Evolutionary conservation across 2,797 vertebrate genomes (phyloP).

Genomic region (Poeciliopsis infans): DNA sequence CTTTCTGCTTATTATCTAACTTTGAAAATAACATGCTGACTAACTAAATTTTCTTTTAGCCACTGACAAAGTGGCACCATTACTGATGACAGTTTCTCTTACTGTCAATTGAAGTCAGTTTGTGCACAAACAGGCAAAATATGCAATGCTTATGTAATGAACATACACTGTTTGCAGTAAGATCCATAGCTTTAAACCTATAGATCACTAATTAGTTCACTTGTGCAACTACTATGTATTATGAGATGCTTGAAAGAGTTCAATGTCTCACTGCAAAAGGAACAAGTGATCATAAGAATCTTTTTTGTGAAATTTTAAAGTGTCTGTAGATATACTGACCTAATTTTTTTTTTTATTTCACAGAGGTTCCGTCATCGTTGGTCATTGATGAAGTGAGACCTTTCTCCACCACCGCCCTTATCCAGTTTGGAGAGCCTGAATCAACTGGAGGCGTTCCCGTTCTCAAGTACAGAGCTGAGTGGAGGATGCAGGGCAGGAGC

Average conservation of each 20-base stretch:
- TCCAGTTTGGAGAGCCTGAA: conserved; percentile 92
- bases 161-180: background rate
- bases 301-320: conserved; percentile 22
- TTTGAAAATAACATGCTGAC: background rate
- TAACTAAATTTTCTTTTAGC: background rate
- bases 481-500: conserved; percentile 81
- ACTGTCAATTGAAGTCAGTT: no score
- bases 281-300: conserved; percentile 19
- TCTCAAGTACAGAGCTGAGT: conserved; percentile 90
- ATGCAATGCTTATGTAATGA: background rate
- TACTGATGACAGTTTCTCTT: background rate
- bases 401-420: conserved; percentile 92
- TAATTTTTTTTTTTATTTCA: conserved; percentile 39
- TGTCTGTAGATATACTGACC: conserved; percentile 35
- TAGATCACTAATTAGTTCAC: conserved; percentile 2
- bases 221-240: background rate
- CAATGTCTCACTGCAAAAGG: conserved; percentile 8
- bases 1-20: background rate
- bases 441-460: conserved; percentile 93
- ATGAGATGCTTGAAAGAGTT: conserved; percentile 9
- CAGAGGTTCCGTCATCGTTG: conserved; percentile 95
- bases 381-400: conserved; percentile 87
- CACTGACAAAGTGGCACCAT: background rate
- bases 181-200: conserved; percentile 16
- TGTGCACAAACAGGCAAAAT: background rate